phyloP scores from a whole-genome alignment of 1,140 invertebrate genomes.

The Rhysida immarginata region DNA sequence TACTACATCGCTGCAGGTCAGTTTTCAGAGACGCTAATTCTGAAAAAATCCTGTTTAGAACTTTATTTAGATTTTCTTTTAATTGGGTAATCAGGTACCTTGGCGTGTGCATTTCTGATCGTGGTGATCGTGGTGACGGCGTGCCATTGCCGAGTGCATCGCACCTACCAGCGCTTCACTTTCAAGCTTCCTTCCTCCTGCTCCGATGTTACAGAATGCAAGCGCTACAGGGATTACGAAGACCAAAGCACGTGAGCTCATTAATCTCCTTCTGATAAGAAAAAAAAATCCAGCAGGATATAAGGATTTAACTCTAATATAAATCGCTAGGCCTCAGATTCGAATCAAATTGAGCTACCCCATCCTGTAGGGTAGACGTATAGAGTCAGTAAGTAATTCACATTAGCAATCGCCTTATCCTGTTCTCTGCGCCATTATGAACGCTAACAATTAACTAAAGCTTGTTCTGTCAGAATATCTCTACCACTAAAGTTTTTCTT shows the following conservation, averaged over 20 bases:
- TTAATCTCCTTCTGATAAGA: too few relatives aligned
- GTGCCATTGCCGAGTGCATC: constrained; percentile 53
- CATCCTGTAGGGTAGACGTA: too few relatives aligned
- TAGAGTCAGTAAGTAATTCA: too few relatives aligned
- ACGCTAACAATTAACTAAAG: too few relatives aligned
- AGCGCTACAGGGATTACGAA: constrained; percentile 1
- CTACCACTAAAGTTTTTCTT: too few relatives aligned
- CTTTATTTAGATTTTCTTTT: neutral
- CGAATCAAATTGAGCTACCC: too few relatives aligned
- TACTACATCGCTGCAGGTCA: constrained; percentile 50
- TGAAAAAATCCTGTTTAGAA: neutral
- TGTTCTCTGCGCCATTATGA: too few relatives aligned
- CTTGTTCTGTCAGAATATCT: too few relatives aligned
- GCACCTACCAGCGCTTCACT: constrained; percentile 42
- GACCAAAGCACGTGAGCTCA: constrained; percentile 17
- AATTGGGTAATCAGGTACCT: constrained; percentile 25
- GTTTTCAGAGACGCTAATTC: neutral
- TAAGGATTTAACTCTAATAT: too few relatives aligned
- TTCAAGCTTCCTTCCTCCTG: constrained; percentile 13
- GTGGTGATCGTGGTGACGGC: constrained; percentile 48
- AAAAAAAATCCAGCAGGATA: too few relatives aligned
- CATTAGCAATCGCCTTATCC: too few relatives aligned
- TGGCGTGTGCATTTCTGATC: constrained; percentile 47
- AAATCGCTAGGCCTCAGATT: too few relatives aligned
- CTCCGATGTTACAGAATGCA: constrained; percentile 11